phyloP scores from a whole-genome alignment of 2,113 vertebrate species.

The Crotalus tigris region DNA sequence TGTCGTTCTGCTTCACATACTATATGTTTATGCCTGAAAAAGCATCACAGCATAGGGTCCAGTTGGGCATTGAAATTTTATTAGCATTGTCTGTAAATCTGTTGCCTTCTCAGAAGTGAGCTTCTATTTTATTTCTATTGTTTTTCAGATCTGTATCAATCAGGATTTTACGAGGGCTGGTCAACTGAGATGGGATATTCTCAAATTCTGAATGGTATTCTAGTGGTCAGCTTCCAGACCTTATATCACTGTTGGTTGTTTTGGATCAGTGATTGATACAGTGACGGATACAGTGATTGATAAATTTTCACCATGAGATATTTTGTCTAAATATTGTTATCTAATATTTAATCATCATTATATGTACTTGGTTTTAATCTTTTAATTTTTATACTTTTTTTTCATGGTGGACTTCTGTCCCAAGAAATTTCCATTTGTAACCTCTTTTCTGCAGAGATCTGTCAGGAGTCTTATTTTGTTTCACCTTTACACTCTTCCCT shows the following conservation, averaged over 20 bases:
- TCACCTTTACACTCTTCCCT: neutral
- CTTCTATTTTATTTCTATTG: neutral
- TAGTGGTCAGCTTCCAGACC: neutral
- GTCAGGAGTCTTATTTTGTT: neutral
- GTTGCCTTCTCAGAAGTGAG: neutral
- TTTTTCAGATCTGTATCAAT: neutral
- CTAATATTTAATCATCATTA: neutral
- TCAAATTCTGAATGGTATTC: neutral
- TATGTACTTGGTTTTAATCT: neutral
- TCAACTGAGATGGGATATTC: neutral
- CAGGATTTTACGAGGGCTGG: neutral
- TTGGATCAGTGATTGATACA: neutral
- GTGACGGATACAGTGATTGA: neutral
- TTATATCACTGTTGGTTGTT: neutral
- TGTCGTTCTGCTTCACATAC: neutral
- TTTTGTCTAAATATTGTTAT: neutral
- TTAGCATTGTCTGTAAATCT: neutral
- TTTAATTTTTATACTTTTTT: neutral
- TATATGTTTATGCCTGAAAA: neutral
- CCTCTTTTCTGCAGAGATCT: neutral
- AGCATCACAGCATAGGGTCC: neutral
- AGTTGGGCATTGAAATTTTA: neutral
- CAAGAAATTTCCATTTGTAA: neutral
- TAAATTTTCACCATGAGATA: neutral
- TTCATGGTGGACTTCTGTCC: neutral